These are phyloP conservation scores for Pygmarrhopalites habei DNA, from an alignment of 1,140 invertebrate species.

Conservation along the genomic window DNA sequence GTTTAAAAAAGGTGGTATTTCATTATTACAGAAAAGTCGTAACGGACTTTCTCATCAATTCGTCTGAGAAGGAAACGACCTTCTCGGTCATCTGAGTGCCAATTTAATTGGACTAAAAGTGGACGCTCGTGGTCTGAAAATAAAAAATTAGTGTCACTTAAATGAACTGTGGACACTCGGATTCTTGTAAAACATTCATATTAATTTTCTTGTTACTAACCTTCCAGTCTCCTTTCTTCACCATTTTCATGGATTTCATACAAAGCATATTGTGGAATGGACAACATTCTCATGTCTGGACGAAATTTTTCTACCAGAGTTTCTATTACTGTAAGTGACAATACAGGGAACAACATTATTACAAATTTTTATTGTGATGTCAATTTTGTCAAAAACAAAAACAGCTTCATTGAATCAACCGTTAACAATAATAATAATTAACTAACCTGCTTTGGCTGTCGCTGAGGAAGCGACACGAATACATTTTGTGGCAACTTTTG, in stretches of 20 bases:
- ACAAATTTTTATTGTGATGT: too few relatives aligned
- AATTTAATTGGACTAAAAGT: constrained; percentile 94
- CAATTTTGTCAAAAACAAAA: too few relatives aligned
- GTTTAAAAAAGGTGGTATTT: constrained; percentile 30
- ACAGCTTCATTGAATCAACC: too few relatives aligned
- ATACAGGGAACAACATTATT: too few relatives aligned
- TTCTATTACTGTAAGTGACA: too few relatives aligned
- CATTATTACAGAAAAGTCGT: constrained; percentile 28
- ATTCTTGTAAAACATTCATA: too few relatives aligned
- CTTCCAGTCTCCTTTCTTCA: constrained; percentile 80
- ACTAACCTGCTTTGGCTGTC: constrained; percentile 80
- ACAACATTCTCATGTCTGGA: constrained; percentile 97
- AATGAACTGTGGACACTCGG: too few relatives aligned
- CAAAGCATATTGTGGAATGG: constrained; percentile 87
- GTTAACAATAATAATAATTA: too few relatives aligned
- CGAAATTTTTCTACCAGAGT: constrained; percentile 98
- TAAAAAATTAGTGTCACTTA: too few relatives aligned
- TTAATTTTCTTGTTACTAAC: too few relatives aligned
- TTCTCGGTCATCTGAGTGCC: constrained; percentile 96
- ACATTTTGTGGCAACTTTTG: constrained; percentile 98
- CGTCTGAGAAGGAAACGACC: constrained; percentile 89
- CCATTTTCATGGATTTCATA: constrained; percentile 63
- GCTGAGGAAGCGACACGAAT: constrained; percentile 94
- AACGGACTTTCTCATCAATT: constrained; percentile 67
- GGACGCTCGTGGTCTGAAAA: constrained; percentile 91